Evolutionary conservation across 1,140 invertebrate species (phyloP), one percentile per base, ranked within the genome.

Genomic region (Nasonia longicornis): DNA sequence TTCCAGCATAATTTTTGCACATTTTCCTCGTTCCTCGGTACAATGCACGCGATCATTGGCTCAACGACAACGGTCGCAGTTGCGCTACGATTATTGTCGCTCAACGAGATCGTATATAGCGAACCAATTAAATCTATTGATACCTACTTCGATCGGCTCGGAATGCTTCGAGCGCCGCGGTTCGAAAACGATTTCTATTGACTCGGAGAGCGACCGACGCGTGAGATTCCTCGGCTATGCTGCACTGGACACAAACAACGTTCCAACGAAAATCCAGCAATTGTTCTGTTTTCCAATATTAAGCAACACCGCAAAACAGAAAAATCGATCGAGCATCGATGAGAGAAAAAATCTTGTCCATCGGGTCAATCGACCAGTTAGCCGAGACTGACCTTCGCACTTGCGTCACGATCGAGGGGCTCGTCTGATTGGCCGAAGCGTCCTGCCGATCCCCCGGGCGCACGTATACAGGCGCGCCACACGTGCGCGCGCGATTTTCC

Each of bases 91-190:
- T 67, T 74, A 52, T 77, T 67, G 22, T 35, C 63, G 14, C 7
- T 38, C n/a, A 80, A 74, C 79, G 29, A 74, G 58, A 48, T 73
- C 58, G 16, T 74, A 26, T 11, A 79, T 66, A 58, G n/a, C 78
- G 22, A 48, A 22, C 29, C 66, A 74, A 80, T 80, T 74, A 74
- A 80, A 67, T 80, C 35, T 63, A 79, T 72, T 72, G 11, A 72
- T 52, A 67, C 64, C 64, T 26, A 26, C 8, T 26, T 6, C 31
- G 31, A 35, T 35, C 22, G 64, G n/a, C 63, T 67, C 22, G 22
- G 22, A 29, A n/a, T 4, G 8, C 3, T 29, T 26, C 8, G 2
- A 31, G 10, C 64, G 2, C n/a, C 26, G 26, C 64, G 8, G 2
- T 67, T 67, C 22, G 16, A 52, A 52, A 52, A 52, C 16, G 12